These are phyloP conservation scores for Delphinapterus leucas DNA, from an alignment of 2,113 vertebrate genomes.

Conservation along the genomic window DNA sequence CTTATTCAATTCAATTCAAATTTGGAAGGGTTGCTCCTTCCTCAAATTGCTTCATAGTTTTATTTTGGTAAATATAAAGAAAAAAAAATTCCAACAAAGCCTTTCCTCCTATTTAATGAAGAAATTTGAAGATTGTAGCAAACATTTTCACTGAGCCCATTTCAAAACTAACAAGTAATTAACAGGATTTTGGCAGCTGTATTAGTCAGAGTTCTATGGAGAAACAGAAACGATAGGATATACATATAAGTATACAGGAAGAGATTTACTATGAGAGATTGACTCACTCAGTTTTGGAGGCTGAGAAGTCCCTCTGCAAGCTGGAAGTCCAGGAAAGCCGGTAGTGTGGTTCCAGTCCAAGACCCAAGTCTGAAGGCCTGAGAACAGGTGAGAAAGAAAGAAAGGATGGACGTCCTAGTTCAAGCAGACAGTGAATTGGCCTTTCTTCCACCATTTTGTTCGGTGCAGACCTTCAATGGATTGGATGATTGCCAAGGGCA, in stretches of 20 bases:
- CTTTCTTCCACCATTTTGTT: background rate
- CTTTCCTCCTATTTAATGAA: background rate
- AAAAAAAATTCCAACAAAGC: background rate
- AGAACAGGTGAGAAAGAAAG: background rate
- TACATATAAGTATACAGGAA: background rate
- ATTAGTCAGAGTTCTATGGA: background rate
- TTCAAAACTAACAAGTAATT: conserved; percentile 26
- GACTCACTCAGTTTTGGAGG: background rate
- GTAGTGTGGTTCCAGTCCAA: background rate
- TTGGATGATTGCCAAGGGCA: background rate
- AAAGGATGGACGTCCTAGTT: background rate
- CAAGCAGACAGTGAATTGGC: background rate
- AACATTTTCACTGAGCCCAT: background rate
- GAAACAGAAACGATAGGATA: background rate
- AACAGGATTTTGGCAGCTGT: background rate
- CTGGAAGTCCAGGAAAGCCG: background rate
- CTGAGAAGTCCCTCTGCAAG: background rate
- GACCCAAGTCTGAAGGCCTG: background rate
- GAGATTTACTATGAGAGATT: background rate
- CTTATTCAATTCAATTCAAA: conserved; percentile 4
- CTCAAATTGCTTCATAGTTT: background rate
- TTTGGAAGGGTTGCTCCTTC: background rate
- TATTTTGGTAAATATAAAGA: background rate
- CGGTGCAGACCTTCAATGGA: background rate
- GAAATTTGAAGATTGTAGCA: background rate